A percentile compares a stretch with the other conserved stretches of the same genome.
Conservation (phyloP, 2,113 vertebrate species). For the Hoplias malabaricus region DNA sequence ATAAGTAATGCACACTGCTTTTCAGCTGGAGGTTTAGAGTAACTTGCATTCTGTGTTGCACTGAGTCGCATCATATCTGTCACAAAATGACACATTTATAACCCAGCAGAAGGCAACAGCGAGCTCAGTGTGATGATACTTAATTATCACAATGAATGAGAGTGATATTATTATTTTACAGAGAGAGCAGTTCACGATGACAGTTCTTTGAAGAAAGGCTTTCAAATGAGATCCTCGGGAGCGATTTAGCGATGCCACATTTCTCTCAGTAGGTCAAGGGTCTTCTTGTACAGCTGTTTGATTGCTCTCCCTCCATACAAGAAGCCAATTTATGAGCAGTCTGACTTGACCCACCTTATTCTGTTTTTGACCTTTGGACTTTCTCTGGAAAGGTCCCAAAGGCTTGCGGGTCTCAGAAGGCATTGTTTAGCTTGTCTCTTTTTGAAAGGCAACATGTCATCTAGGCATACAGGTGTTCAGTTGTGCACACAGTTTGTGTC, state of each 20-base stretch:
- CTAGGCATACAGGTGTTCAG: constrained; percentile 8
- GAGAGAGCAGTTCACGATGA: background rate
- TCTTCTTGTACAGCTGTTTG: constrained; percentile 15
- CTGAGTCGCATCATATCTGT: background rate
- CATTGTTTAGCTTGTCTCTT: constrained; percentile 9
- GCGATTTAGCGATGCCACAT: background rate
- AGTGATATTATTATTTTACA: background rate
- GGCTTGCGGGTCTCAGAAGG: background rate
- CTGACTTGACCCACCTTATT: constrained; percentile 19
- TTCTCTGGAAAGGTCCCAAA: background rate
- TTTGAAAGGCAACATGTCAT: constrained; percentile 1
- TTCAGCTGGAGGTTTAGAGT: background rate
- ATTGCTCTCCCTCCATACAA: constrained; percentile 21
- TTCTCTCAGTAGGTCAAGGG: background rate
- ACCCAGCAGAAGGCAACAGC: background rate
- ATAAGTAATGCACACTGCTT: background rate
- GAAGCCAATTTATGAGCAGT: constrained; percentile 22
- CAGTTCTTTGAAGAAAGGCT: background rate
- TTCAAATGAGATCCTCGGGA: background rate
- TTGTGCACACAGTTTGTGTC: no score
- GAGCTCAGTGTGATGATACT: background rate
- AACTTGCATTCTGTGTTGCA: background rate
- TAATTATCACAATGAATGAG: background rate
- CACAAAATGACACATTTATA: background rate
- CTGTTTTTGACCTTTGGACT: constrained; percentile 32